These are phyloP conservation scores for Mythimna impura DNA, from an alignment of 2,888 invertebrate species.

Conservation along the genomic window DNA sequence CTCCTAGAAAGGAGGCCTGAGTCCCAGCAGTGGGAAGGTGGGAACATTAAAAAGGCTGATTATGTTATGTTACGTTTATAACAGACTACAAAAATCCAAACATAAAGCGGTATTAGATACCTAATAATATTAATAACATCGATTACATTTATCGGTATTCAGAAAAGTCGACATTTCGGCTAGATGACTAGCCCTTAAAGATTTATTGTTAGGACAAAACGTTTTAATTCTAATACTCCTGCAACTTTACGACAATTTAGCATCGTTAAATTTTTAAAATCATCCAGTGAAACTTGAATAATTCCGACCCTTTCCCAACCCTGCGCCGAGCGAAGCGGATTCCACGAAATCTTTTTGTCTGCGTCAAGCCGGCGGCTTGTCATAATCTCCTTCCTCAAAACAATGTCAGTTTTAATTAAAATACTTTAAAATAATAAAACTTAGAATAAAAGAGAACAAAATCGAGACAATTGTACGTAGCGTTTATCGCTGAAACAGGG, in stretches of 20 bases:
- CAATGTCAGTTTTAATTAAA: slow-evolving; percentile 84
- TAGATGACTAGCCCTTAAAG: slow-evolving; percentile 42
- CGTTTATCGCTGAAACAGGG: slow-evolving; percentile 69
- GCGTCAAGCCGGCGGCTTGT: slow-evolving; percentile 78
- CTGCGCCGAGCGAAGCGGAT: slow-evolving; percentile 72
- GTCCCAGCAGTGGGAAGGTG: no score
- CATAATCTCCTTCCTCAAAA: slow-evolving; percentile 81
- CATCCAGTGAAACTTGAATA: slow-evolving; percentile 72
- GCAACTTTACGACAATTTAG: slow-evolving; percentile 70
- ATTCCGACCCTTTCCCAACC: slow-evolving; percentile 74
- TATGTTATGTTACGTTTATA: no score
- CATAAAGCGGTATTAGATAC: slow-evolving; percentile 13
- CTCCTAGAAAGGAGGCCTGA: no score
- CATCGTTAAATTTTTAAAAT: slow-evolving; percentile 75
- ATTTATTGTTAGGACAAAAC: slow-evolving; percentile 65
- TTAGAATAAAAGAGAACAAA: slow-evolving; percentile 72
- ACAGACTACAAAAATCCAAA: slow-evolving; percentile 13
- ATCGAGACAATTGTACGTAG: slow-evolving; percentile 71
- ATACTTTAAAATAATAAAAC: slow-evolving; percentile 80
- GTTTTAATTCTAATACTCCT: slow-evolving; percentile 71
- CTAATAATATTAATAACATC: slow-evolving; percentile 35
- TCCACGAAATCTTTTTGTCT: slow-evolving; percentile 80
- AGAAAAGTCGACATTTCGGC: slow-evolving; percentile 27
- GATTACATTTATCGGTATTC: slow-evolving; percentile 34
- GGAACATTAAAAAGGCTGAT: no score